Conservation (phyloP, 2,888 invertebrate species). For the Digitonthophagus gazella region DNA sequence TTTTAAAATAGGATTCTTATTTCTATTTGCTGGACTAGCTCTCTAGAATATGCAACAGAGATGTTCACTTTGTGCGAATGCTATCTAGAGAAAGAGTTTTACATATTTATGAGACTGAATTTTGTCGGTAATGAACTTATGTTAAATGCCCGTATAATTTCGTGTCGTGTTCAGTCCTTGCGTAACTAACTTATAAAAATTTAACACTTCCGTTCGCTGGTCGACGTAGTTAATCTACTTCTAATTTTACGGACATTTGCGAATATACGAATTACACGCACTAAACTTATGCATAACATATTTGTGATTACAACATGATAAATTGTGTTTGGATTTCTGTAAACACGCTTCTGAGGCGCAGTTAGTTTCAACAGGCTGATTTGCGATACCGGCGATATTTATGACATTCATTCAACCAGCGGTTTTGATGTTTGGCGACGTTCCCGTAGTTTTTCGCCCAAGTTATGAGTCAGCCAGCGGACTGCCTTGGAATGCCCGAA, state of each 20-base stretch:
- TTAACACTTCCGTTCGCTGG: not conserved
- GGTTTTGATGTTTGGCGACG: slow-evolving; percentile 3
- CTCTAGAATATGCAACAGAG: not conserved
- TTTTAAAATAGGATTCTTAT: not conserved
- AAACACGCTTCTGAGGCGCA: slow-evolving; percentile 9
- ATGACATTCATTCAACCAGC: slow-evolving; percentile 17
- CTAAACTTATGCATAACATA: not conserved
- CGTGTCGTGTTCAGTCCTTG: not conserved
- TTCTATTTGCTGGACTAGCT: not conserved
- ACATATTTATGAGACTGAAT: not conserved
- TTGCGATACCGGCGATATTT: slow-evolving; percentile 18
- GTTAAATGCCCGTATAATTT: not conserved
- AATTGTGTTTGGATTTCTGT: not conserved
- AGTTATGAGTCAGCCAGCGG: slow-evolving; percentile 8
- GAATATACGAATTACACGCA: not conserved
- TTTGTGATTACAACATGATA: not conserved
- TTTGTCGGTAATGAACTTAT: not conserved
- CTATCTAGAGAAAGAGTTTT: not conserved
- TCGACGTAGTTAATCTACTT: not conserved
- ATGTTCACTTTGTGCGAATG: not conserved
- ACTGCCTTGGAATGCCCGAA: not conserved
- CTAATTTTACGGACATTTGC: not conserved
- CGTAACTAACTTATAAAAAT: not conserved
- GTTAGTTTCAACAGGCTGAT: slow-evolving; percentile 7
- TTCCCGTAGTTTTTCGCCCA: slow-evolving; percentile 18